These are phyloP conservation scores for Labrus mixtus DNA, from an alignment of 2,113 vertebrate genomes.

Conservation along the genomic window DNA sequence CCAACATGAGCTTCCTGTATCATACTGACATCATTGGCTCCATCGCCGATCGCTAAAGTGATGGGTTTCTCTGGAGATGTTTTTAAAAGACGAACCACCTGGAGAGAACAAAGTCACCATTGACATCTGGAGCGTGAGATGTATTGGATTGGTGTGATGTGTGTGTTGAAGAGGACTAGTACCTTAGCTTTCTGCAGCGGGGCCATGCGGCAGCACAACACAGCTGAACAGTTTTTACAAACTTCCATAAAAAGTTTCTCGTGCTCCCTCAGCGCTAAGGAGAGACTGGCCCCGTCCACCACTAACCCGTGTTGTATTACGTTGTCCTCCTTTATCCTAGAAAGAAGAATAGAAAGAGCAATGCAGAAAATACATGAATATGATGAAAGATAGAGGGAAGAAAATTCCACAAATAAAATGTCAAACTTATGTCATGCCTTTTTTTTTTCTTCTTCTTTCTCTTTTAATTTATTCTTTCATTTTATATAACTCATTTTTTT, in stretches of 20 bases:
- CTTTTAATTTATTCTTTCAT: too few relatives aligned
- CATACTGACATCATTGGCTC: slow-evolving; percentile 99
- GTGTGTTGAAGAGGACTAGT: slow-evolving; percentile 13
- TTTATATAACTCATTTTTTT: too few relatives aligned
- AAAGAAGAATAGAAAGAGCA: not conserved
- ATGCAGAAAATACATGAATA: not conserved
- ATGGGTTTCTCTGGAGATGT: slow-evolving; percentile 97
- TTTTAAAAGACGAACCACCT: slow-evolving; percentile 97
- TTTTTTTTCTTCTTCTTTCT: too few relatives aligned
- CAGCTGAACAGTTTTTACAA: slow-evolving; percentile 94
- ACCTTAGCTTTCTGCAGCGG: slow-evolving; percentile 98
- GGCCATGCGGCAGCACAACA: slow-evolving; percentile 98
- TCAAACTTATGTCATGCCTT: too few relatives aligned
- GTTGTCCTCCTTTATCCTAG: slow-evolving; percentile 94
- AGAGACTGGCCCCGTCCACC: slow-evolving; percentile 96
- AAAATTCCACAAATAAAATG: not conserved
- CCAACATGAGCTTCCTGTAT: slow-evolving; percentile 98
- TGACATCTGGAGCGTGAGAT: not conserved
- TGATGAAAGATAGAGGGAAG: not conserved
- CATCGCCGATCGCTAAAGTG: slow-evolving; percentile 93
- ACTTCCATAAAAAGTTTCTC: slow-evolving; percentile 99
- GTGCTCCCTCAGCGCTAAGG: slow-evolving; percentile 94
- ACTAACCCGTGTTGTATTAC: slow-evolving; percentile 97
- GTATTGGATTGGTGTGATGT: not conserved
- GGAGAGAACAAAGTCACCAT: slow-evolving; percentile 23